Evolutionary conservation across 1,140 invertebrate species (phyloP), one percentile per base, ranked within the genome.

Genomic region (Vanessa atalanta): DNA sequence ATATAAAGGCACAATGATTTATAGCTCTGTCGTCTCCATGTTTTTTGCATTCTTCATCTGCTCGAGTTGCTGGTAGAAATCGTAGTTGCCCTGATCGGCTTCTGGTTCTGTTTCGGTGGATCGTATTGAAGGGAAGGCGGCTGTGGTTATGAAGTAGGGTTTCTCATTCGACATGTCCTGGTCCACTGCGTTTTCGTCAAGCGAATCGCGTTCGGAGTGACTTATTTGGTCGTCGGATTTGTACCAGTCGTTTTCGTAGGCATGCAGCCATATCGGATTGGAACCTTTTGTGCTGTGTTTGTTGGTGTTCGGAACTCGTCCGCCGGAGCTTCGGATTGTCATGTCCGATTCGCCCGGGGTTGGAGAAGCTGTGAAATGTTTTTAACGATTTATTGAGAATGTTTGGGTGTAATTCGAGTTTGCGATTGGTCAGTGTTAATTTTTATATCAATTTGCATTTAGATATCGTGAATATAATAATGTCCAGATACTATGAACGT

Each of bases 211-310:
- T 71, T 97, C 96, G 0, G 96, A 97, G 71, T 93, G 88, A 68
- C 90, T 92, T 26, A 89, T 73, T 91, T 94, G 96, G 20, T 96
- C 96, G 73, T 97, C 96, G 73, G 95, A 96, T 92, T 98, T 98
- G 86, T 97, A 98, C 97, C 97, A 98, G 86, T 98, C 97, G 88
- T 98, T 98, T 90, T 98, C 97, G 84, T 98, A 98, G 9, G 97
- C 97, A 82, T 97, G 97, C 90, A 98, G 95, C 98, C 98, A 99
- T 80, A 99, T 98, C 0, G 98, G 98, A 94, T 99, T 99, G 11
- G 97, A 98, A 47, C 98, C 98, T 91, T 98, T 97, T 7, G 97
- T 95, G 81, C 97, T 98, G 87, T 98, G 98, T 86, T 98, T 97
- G 89, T 98, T 99, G 3, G 98, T 98, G 84, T 98, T 98, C 2